Evolutionary conservation across 2,888 invertebrate genomes (phyloP).

Genomic region (Heliconius cydno): DNA sequence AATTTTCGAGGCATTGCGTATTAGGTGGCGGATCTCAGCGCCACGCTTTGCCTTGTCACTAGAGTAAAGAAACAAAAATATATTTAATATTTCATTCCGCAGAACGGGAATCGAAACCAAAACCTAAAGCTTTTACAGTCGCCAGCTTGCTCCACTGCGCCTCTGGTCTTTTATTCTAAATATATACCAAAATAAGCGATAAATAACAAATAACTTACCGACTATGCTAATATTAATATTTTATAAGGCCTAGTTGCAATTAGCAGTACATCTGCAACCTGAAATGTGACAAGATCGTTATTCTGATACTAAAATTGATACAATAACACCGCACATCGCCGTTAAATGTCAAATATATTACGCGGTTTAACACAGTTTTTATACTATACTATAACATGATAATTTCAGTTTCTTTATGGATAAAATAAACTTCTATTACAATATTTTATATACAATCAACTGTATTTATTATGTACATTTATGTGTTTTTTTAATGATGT

Average conservation of each 20-base stretch:
- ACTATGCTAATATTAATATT: constrained; percentile 3
- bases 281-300: too few relatives aligned
- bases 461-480: not conserved
- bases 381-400: not conserved
- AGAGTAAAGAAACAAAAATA: too few relatives aligned
- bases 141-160: not conserved
- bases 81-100: too few relatives aligned
- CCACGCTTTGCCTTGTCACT: too few relatives aligned
- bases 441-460: not conserved
- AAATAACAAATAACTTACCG: not conserved
- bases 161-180: not conserved
- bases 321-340: constrained; percentile 19
- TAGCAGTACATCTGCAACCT: constrained; percentile 1
- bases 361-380: constrained; percentile 4
- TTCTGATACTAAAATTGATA: not conserved
- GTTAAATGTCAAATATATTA: constrained; percentile 4
- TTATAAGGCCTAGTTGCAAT: constrained; percentile 24
- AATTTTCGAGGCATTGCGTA: too few relatives aligned
- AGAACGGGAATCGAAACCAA: not conserved
- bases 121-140: not conserved
- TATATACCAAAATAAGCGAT: not conserved
- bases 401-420: constrained; percentile 4
- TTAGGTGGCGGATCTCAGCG: not conserved
- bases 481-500: not conserved
- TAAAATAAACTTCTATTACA: not conserved